These are phyloP conservation scores for Dicentrarchus labrax DNA, from an alignment of 2,113 vertebrate genomes.

Conservation along the genomic window DNA sequence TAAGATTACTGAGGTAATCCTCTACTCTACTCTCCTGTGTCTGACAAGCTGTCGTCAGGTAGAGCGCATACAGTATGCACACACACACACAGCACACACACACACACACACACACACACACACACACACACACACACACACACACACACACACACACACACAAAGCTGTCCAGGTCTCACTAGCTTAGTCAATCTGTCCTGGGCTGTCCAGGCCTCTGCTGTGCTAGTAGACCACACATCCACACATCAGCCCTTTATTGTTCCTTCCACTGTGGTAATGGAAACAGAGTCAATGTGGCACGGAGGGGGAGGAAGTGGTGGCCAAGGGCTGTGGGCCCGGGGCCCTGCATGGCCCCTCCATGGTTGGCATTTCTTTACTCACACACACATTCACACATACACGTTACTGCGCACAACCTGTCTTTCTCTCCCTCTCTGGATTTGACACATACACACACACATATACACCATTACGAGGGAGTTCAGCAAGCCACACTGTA, in stretches of 20 bases:
- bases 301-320: conserved; percentile 72
- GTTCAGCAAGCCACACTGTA: conserved; percentile 67
- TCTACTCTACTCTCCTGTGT: conserved; percentile 18
- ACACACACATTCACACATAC: conserved; percentile 29
- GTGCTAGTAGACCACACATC: conserved; percentile 80
- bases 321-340: conserved; percentile 68
- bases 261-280: conserved; percentile 86
- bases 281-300: conserved; percentile 82
- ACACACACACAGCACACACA: conserved; percentile 14
- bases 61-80: conserved; percentile 13
- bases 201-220: conserved; percentile 60
- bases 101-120: conserved; percentile 11
- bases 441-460: conserved; percentile 46
- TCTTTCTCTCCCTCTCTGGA: conserved; percentile 45
- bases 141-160: conserved; percentile 9
- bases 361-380: conserved; percentile 68
- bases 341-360: conserved; percentile 68
- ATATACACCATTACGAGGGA: conserved; percentile 44
- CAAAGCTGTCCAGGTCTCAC: conserved; percentile 52
- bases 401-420: conserved; percentile 48
- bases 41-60: conserved; percentile 58
- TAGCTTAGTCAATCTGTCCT: conserved; percentile 60
- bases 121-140: conserved; percentile 16
- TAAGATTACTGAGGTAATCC: conserved; percentile 36
- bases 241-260: conserved; percentile 83